Evolutionary conservation across 64 coral and sea anemone species (phyloP).

Genomic region (Porites lutea): DNA sequence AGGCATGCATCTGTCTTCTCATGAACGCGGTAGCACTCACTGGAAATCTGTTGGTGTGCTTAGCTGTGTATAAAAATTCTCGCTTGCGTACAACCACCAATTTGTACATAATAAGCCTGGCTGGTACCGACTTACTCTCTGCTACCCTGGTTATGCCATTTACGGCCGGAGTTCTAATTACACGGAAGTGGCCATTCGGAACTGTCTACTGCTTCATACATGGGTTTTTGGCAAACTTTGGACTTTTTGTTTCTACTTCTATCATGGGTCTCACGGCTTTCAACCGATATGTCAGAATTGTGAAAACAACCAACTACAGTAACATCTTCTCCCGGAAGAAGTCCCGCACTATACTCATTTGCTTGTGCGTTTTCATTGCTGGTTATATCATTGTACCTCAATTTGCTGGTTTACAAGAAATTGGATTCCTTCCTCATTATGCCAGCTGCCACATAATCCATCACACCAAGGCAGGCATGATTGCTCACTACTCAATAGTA

Average conservation of each 20-base stretch:
- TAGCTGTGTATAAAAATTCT: slow-evolving; percentile 40
- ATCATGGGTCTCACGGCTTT: slow-evolving; percentile 24
- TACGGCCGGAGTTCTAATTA: slow-evolving; percentile 46
- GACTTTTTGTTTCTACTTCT: slow-evolving; percentile 1
- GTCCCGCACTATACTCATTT: background rate
- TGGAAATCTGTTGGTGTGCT: slow-evolving; percentile 23
- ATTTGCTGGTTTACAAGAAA: slow-evolving; percentile 11
- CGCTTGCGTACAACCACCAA: slow-evolving; percentile 35
- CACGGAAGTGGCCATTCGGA: slow-evolving; percentile 48
- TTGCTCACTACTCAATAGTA: slow-evolving; percentile 21
- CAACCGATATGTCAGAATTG: slow-evolving; percentile 35
- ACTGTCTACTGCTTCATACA: slow-evolving; percentile 47
- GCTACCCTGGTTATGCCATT: slow-evolving; percentile 35
- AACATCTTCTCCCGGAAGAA: background rate
- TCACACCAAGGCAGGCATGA: background rate
- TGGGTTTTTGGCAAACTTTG: slow-evolving; percentile 39
- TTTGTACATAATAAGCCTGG: slow-evolving; percentile 56
- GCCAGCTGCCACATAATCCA: slow-evolving; percentile 12
- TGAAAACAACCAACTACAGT: slow-evolving; percentile 4
- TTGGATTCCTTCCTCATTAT: slow-evolving; percentile 15
- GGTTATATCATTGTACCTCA: background rate
- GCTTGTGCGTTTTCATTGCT: background rate
- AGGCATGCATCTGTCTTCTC: background rate
- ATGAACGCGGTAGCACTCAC: background rate
- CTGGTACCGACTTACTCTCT: slow-evolving; percentile 50